phyloP scores from a whole-genome alignment of 2,888 invertebrate species.

The Monoplex corrugatus region DNA sequence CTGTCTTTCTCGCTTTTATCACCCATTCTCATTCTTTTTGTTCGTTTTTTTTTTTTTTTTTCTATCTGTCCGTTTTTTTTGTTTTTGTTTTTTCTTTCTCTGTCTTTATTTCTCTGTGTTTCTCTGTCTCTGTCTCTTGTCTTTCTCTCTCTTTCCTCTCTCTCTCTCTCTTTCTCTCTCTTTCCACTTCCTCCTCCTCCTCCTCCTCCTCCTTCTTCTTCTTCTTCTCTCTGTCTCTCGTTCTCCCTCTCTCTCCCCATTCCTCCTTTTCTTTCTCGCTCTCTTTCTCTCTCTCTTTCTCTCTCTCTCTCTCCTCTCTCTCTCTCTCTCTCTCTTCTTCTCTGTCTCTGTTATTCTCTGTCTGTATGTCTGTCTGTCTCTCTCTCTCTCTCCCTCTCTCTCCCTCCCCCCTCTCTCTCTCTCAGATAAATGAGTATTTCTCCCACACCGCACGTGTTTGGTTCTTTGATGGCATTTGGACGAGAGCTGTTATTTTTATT shows the following conservation, averaged over 20 bases:
- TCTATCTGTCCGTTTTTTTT: too few species aligned
- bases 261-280: neutral
- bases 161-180: constrained; percentile 5
- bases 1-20: neutral
- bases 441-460: too few species aligned
- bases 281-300: constrained; percentile 8
- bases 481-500: too few species aligned
- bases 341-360: neutral
- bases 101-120: neutral
- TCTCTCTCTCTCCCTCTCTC: neutral
- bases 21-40: too few species aligned
- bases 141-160: constrained; percentile 7
- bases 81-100: too few species aligned
- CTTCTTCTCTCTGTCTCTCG: constrained; percentile 11
- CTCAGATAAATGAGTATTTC: too few species aligned
- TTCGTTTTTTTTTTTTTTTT: too few species aligned
- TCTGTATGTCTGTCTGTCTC: neutral
- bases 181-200: neutral
- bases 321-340: neutral
- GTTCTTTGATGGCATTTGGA: too few species aligned
- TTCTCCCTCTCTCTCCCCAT: neutral
- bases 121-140: neutral
- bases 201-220: neutral
- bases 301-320: too few species aligned
- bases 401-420: constrained; percentile 27